Evolutionary conservation across 30 jellyfish, hydroid and myxozoan genomes (phyloP).

Genomic region (Catostylus mosaicus): DNA sequence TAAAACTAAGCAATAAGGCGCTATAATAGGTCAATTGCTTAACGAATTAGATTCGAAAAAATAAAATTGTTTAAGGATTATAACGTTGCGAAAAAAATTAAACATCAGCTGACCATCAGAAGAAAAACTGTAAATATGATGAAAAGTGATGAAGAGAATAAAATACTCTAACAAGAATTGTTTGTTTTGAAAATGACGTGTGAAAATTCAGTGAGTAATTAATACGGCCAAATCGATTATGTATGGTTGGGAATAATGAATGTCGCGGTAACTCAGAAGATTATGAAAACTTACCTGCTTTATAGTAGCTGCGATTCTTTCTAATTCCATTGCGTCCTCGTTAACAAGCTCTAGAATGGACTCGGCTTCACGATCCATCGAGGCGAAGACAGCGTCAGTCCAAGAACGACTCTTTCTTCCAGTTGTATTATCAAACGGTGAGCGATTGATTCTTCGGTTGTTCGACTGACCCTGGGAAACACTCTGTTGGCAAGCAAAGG

Average conservation of each 20-base stretch:
- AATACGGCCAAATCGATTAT: slow-evolving; percentile 48
- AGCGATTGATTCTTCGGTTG: slow-evolving; percentile 46
- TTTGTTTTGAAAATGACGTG: slow-evolving; percentile 42
- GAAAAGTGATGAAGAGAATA: background rate
- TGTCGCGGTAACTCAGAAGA: slow-evolving; percentile 65
- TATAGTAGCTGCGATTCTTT: slow-evolving; percentile 75
- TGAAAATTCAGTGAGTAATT: slow-evolving; percentile 34
- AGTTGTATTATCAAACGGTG: slow-evolving; percentile 48
- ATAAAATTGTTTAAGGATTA: background rate
- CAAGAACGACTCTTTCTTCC: slow-evolving; percentile 51
- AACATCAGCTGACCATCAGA: background rate
- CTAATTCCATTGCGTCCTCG: slow-evolving; percentile 80
- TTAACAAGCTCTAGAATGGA: slow-evolving; percentile 54
- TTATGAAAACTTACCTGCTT: slow-evolving; percentile 62
- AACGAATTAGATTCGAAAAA: background rate
- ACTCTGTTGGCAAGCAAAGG: slow-evolving; percentile 64
- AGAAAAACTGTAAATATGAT: background rate
- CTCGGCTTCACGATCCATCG: slow-evolving; percentile 74
- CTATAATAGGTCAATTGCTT: background rate
- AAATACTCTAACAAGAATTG: background rate
- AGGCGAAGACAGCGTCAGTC: slow-evolving; percentile 73
- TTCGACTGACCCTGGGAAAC: slow-evolving; percentile 65
- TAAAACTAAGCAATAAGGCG: too few relatives aligned
- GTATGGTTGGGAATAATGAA: slow-evolving; percentile 43
- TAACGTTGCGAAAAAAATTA: background rate